A percentile compares a stretch with the other conserved stretches of the same genome.
These are phyloP conservation scores for Sphaerophoria rueppellii DNA, from an alignment of 2,888 invertebrate species.

Conservation along the genomic window DNA sequence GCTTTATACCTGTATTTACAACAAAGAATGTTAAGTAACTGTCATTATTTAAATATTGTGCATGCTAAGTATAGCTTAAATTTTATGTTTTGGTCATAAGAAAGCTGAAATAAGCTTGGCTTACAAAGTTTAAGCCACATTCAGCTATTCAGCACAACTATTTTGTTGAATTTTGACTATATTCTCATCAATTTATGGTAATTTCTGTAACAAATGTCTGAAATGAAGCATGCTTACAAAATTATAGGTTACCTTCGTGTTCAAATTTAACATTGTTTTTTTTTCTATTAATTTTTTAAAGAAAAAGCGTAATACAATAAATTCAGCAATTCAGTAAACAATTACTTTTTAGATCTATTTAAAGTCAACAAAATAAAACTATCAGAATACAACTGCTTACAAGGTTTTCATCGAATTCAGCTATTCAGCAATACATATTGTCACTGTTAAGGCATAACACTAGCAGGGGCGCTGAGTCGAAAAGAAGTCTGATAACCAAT, in stretches of 20 bases:
- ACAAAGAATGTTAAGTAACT: background rate
- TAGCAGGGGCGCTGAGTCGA: too few species aligned
- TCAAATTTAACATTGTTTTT: too few species aligned
- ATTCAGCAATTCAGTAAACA: too few species aligned
- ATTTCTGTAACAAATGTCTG: too few species aligned
- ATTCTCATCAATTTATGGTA: too few species aligned
- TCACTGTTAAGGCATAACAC: too few species aligned
- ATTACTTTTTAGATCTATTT: too few species aligned
- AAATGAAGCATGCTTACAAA: too few species aligned
- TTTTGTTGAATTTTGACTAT: background rate
- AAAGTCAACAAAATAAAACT: background rate
- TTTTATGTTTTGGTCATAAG: background rate
- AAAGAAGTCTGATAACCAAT: too few species aligned
- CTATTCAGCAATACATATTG: background rate
- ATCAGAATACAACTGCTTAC: background rate
- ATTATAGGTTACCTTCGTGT: too few species aligned
- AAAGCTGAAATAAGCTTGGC: background rate
- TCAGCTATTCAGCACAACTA: constrained; percentile 4
- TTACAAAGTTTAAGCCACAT: background rate
- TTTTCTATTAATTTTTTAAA: too few species aligned
- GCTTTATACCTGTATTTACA: background rate
- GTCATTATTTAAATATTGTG: background rate
- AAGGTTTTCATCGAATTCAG: background rate
- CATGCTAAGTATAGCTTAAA: background rate
- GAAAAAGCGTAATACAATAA: too few species aligned